phyloP scores from a whole-genome alignment of 2,797 vertebrate species.

The Glyptemys insculpta region DNA sequence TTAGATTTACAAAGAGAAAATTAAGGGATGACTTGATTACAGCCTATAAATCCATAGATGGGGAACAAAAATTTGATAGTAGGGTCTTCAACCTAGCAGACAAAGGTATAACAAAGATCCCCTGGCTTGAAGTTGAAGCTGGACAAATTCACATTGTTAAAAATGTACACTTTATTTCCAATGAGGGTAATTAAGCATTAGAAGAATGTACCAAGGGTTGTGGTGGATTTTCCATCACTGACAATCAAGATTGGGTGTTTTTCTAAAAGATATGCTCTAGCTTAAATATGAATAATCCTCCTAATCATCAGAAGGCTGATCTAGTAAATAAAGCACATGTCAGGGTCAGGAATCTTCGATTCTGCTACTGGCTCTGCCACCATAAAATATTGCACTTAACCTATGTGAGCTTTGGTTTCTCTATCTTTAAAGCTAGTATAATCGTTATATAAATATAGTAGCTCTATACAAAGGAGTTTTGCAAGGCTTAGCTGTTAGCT shows the following conservation, averaged over 20 bases:
- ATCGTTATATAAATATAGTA: not conserved
- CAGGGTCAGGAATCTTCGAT: not conserved
- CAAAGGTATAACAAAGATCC: not conserved
- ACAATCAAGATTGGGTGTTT: not conserved
- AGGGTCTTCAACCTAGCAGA: not conserved
- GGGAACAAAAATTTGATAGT: not conserved
- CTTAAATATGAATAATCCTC: not conserved
- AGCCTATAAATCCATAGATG: not conserved
- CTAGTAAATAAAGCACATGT: not conserved
- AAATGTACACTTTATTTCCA: not conserved
- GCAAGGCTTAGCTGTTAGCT: not conserved
- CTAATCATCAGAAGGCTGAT: accelerated
- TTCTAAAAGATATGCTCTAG: not conserved
- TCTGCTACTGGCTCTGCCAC: not conserved
- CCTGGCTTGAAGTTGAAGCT: not conserved
- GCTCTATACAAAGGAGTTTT: not conserved
- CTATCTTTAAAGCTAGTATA: not conserved
- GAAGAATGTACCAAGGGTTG: not conserved
- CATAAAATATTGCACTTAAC: not conserved
- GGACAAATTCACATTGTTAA: not conserved
- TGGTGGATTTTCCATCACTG: not conserved
- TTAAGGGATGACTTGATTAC: not conserved
- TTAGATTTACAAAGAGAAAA: not conserved
- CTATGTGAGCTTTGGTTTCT: not conserved
- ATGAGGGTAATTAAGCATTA: not conserved